phyloP scores from a whole-genome alignment of 1,140 invertebrate genomes.

The Portunus trituberculatus region DNA sequence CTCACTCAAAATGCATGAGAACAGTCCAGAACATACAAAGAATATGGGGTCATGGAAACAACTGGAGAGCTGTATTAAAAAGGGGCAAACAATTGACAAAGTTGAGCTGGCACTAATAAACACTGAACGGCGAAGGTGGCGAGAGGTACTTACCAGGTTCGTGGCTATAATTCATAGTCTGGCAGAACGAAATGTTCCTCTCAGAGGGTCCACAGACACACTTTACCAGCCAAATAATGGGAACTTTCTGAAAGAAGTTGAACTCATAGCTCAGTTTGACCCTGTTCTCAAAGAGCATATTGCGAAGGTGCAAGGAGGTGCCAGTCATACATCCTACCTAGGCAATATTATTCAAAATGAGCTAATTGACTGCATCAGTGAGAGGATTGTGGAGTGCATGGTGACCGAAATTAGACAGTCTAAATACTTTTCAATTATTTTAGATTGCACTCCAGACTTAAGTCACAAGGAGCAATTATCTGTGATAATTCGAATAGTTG shows the following conservation, averaged over 20 bases:
- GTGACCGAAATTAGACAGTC: background rate
- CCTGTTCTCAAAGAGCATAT: background rate
- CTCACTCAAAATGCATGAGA: no score
- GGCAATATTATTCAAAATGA: no score
- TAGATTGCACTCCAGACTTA: background rate
- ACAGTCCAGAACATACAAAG: no score
- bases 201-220: background rate
- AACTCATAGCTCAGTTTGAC: conserved; percentile 34
- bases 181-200: no score
- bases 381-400: no score
- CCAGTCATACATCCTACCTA: no score
- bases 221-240: conserved; percentile 4
- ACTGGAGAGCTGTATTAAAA: background rate
- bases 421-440: background rate
- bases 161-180: background rate
- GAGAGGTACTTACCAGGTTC: background rate
- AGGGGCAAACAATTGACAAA: no score
- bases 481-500: conserved; percentile 49
- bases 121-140: background rate
- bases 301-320: no score
- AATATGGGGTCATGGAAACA: no score
- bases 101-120: background rate
- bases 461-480: conserved; percentile 58
- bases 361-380: no score
- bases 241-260: conserved; percentile 25